Evolutionary conservation across 2,113 vertebrate species (phyloP).

Genomic region (Ctenomys sociabilis): DNA sequence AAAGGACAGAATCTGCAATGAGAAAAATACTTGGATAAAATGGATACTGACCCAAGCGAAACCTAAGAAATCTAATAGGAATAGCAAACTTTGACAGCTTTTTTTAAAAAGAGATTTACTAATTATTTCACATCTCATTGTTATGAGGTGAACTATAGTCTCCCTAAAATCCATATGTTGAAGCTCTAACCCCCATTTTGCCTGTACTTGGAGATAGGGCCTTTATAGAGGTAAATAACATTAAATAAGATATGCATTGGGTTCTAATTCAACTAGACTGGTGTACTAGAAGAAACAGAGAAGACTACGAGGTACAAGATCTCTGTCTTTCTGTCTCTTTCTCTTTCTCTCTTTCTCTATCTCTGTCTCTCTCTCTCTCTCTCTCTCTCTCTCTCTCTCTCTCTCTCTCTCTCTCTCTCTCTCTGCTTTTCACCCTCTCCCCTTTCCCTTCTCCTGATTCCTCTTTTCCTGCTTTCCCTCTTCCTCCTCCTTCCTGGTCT

Average conservation of each 20-base stretch:
- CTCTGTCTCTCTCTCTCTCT: not conserved
- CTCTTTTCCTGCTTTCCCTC: too few species aligned
- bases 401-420: not conserved
- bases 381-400: not conserved
- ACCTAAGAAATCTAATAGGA: not conserved
- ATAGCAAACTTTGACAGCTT: not conserved
- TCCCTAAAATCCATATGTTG: not conserved
- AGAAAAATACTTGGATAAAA: not conserved
- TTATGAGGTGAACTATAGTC: not conserved
- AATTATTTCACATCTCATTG: not conserved
- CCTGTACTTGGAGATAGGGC: not conserved
- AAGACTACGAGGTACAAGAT: not conserved
- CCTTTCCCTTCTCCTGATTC: not conserved
- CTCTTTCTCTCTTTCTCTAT: not conserved
- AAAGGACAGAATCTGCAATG: not conserved
- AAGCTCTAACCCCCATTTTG: not conserved
- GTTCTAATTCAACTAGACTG: not conserved
- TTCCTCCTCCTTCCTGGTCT: not conserved
- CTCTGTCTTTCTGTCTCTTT: not conserved
- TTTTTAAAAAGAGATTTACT: conserved; percentile 44
- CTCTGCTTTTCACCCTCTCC: not conserved
- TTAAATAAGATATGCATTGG: not conserved
- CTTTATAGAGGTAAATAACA: not conserved
- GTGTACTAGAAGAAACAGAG: not conserved
- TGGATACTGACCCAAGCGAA: not conserved